These are phyloP conservation scores for Melanotaenia parkinsoni DNA, from an alignment of 2,797 vertebrate genomes.

Conservation along the genomic window DNA sequence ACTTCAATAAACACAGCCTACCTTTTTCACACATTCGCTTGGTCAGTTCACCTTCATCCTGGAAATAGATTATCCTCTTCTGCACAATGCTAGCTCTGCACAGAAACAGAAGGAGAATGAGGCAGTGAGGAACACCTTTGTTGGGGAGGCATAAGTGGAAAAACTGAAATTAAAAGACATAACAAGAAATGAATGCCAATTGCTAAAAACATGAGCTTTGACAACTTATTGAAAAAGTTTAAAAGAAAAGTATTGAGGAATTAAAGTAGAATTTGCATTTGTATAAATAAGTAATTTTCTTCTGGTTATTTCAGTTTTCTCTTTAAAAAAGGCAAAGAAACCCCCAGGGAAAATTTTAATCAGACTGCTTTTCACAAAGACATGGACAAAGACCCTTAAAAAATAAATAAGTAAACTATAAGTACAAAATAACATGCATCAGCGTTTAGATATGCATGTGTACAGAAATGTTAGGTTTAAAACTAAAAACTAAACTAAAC, in stretches of 20 bases:
- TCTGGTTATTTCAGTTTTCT: constrained; percentile 18
- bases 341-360: constrained; percentile 23
- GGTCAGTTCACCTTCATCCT: constrained; percentile 94
- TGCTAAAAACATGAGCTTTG: not conserved
- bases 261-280: constrained; percentile 8
- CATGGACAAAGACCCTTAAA: constrained; percentile 24
- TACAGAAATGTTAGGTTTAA: constrained; percentile 21
- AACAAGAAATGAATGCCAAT: not conserved
- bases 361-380: constrained; percentile 24
- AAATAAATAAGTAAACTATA: no score
- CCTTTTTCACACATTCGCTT: constrained; percentile 97
- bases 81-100: constrained; percentile 95
- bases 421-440: constrained; percentile 27
- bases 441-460: constrained; percentile 13
- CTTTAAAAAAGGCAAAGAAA: constrained; percentile 42
- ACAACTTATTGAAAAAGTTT: not conserved
- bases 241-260: constrained; percentile 8
- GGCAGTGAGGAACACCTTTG: constrained; percentile 23
- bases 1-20: constrained; percentile 65
- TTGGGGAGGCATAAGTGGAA: not conserved
- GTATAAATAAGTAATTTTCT: constrained; percentile 35
- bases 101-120: constrained; percentile 38
- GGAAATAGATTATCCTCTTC: constrained; percentile 95
- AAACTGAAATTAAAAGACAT: constrained; percentile 13
- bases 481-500: constrained; percentile 1